Evolutionary conservation across 2,113 vertebrate genomes (phyloP).

Genomic region (Tychaedon coryphoeus): DNA sequence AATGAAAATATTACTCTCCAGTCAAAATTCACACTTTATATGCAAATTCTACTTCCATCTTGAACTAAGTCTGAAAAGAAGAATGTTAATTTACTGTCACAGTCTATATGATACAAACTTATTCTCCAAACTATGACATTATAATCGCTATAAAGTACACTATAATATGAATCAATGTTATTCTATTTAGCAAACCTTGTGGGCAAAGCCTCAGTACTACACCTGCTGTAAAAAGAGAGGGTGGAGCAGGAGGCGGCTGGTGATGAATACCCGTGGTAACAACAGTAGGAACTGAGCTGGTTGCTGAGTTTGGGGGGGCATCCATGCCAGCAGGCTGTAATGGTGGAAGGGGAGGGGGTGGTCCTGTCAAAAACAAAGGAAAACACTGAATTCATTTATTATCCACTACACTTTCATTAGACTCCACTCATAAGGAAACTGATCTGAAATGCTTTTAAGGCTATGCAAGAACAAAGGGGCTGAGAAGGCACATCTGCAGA

Average conservation of each 20-base stretch:
- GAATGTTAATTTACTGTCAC: not conserved
- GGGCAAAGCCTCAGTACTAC: slow-evolving; percentile 72
- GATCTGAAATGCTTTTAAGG: not conserved
- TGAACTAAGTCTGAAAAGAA: not conserved
- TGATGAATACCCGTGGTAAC: slow-evolving; percentile 93
- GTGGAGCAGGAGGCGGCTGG: slow-evolving; percentile 84
- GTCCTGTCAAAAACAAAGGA: slow-evolving; percentile 77
- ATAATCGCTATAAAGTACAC: not conserved
- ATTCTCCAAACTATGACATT: not conserved
- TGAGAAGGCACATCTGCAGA: not conserved
- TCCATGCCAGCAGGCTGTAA: slow-evolving; percentile 94
- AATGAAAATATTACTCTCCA: not conserved
- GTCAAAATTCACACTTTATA: not conserved
- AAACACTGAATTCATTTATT: not conserved
- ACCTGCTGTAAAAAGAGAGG: slow-evolving; percentile 89
- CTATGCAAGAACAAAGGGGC: not conserved
- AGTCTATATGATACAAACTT: not conserved
- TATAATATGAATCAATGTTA: slow-evolving; percentile 55
- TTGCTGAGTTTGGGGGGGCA: slow-evolving; percentile 91
- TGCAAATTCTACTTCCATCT: not conserved
- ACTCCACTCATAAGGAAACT: not conserved
- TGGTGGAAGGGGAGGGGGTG: slow-evolving; percentile 92
- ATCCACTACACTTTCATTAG: not conserved
- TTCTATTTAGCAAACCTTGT: slow-evolving; percentile 68
- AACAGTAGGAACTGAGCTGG: slow-evolving; percentile 92